Evolutionary conservation across 2,888 invertebrate species (phyloP).

Genomic region (Penaeus monodon): DNA sequence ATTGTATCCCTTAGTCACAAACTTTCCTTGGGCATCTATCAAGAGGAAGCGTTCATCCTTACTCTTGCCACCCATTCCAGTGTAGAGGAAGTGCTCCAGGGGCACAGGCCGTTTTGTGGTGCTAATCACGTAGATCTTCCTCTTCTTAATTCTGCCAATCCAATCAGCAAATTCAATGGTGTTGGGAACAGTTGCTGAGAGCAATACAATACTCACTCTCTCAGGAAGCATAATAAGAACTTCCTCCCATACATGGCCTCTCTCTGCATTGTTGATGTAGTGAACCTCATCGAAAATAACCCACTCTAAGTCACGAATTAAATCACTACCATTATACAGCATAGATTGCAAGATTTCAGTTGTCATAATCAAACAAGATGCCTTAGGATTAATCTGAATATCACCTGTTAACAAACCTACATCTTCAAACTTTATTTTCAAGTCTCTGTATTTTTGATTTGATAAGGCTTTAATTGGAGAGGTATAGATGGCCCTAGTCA

Average conservation of each 20-base stretch:
- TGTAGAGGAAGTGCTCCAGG: conserved; percentile 92
- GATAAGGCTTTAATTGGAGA: conserved; percentile 99
- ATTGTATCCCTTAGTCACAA: conserved; percentile 76
- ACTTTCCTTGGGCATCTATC: conserved; percentile 83
- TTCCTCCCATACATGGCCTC: conserved; percentile 99
- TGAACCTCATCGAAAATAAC: conserved; percentile 99
- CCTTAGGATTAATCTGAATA: conserved; percentile 92
- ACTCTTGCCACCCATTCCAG: conserved; percentile 77
- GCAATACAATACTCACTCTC: conserved; percentile 94
- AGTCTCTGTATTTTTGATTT: conserved; percentile 98
- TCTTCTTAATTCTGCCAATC: conserved; percentile 88
- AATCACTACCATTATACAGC: conserved; percentile 93
- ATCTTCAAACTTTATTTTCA: conserved; percentile 88
- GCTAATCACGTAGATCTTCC: conserved; percentile 90
- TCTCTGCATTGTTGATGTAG: conserved; percentile 96
- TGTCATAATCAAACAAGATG: conserved; percentile 97
- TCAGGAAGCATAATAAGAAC: conserved; percentile 94
- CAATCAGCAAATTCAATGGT: conserved; percentile 95
- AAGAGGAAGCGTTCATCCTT: conserved; percentile 82
- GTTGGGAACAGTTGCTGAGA: conserved; percentile 98
- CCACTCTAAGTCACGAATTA: conserved; percentile 95
- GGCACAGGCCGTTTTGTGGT: conserved; percentile 95
- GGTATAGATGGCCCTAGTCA: conserved; percentile 94
- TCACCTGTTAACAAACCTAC: conserved; percentile 96
- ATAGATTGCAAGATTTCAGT: conserved; percentile 98